These are phyloP conservation scores for Scylla paramamosain DNA, from an alignment of 1,140 invertebrate genomes.

Conservation along the genomic window DNA sequence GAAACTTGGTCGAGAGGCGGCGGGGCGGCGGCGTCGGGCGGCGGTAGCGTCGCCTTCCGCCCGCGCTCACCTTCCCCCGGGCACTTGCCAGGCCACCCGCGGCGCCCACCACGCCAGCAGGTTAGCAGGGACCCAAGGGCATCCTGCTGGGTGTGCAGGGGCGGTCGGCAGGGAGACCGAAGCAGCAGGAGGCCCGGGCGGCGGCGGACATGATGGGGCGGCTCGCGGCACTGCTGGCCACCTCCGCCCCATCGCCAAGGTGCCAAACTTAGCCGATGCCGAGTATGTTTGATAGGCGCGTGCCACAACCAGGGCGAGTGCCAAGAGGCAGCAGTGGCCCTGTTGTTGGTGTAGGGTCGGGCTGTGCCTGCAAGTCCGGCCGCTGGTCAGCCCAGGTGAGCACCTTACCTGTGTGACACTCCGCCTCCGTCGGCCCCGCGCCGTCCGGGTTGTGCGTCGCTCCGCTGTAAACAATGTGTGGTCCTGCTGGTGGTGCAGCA, in stretches of 20 bases:
- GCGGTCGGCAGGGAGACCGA: neutral
- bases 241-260: constrained; percentile 65
- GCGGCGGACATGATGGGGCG: constrained; percentile 56
- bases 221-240: constrained; percentile 60
- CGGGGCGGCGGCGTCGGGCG: constrained; percentile 1
- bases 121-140: neutral
- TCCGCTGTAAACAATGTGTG: constrained; percentile 57
- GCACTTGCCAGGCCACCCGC: constrained; percentile 40
- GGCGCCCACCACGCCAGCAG: neutral
- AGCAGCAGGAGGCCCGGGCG: neutral
- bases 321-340: constrained; percentile 70
- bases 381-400: constrained; percentile 68
- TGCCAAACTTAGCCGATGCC: constrained; percentile 75
- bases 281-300: constrained; percentile 72
- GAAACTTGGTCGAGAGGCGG: constrained; percentile 2
- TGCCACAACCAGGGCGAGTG: constrained; percentile 58
- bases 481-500: constrained; percentile 44
- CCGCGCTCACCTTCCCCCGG: constrained; percentile 35
- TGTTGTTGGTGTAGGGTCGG: constrained; percentile 58
- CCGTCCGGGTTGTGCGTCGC: constrained; percentile 43
- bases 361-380: constrained; percentile 56
- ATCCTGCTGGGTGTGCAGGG: constrained; percentile 28
- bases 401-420: constrained; percentile 70
- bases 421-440: constrained; percentile 37
- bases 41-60: neutral